Percentiles rank a stretch among this genome's conserved stretches.
These are phyloP conservation scores for Nettapus auritus DNA, from an alignment of 2,113 vertebrate genomes.

Conservation along the genomic window DNA sequence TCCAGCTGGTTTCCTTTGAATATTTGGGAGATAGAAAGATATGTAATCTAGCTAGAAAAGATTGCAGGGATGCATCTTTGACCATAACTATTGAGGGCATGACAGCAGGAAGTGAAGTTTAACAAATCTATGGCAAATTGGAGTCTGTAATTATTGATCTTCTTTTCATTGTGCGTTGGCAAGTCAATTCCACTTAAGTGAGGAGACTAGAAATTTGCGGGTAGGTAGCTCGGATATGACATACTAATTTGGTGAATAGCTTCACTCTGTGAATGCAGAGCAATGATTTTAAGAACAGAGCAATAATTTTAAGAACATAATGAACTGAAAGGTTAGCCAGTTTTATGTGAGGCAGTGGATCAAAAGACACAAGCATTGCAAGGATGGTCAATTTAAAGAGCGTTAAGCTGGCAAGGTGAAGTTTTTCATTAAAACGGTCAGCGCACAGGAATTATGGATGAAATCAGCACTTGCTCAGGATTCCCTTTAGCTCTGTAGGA, in stretches of 20 bases:
- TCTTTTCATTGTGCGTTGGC: not conserved
- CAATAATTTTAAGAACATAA: constrained; percentile 49
- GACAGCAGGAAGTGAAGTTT: constrained; percentile 45
- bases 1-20: constrained; percentile 10
- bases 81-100: not conserved
- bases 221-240: not conserved
- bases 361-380: constrained; percentile 9
- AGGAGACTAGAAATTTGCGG: constrained; percentile 16
- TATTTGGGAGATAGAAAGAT: not conserved
- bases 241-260: constrained; percentile 25
- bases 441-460: not conserved
- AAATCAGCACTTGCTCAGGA: not conserved
- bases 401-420: constrained; percentile 16
- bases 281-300: constrained; percentile 32
- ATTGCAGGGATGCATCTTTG: not conserved
- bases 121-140: constrained; percentile 36
- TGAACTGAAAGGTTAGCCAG: constrained; percentile 48
- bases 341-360: constrained; percentile 55
- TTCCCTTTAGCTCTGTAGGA: not conserved
- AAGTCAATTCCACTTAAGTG: constrained; percentile 47
- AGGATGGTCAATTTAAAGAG: constrained; percentile 50
- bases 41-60: not conserved
- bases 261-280: constrained; percentile 33
- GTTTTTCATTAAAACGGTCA: constrained; percentile 23
- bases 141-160: constrained; percentile 41